Conservation (phyloP, 2,888 invertebrate genomes). For the Callimorpha dominula region DNA sequence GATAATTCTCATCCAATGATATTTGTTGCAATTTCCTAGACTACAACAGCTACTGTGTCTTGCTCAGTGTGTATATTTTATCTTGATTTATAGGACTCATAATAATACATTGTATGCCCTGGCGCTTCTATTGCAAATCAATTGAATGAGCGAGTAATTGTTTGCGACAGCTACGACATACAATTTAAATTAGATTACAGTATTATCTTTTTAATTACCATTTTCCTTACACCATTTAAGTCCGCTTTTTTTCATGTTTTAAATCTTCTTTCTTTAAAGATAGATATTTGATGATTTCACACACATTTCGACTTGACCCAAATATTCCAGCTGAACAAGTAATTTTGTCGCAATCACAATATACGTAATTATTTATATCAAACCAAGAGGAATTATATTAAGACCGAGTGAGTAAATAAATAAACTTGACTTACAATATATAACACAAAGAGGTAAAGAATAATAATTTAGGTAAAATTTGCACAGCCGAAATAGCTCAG, state of each 20-base stretch:
- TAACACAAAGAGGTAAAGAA: rapidly evolving
- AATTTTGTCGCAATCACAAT: too few species aligned
- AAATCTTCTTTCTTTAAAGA: background rate
- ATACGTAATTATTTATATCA: too few species aligned
- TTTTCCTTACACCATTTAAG: background rate
- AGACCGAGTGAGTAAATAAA: too few species aligned
- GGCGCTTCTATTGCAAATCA: background rate
- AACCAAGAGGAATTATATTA: too few species aligned
- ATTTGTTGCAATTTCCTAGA: too few species aligned
- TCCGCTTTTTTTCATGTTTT: background rate
- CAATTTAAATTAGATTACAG: background rate
- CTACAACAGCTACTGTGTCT: too few species aligned
- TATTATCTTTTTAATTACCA: background rate
- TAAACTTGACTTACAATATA: too few species aligned
- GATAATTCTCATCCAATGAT: too few species aligned
- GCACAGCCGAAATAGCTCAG: slow-evolving; percentile 77
- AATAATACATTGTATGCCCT: background rate
- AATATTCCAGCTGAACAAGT: too few species aligned
- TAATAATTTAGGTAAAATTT: rapidly evolving
- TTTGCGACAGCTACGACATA: background rate
- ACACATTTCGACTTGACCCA: too few species aligned
- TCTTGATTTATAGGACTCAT: background rate
- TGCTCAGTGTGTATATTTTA: too few species aligned
- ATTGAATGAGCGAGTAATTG: background rate
- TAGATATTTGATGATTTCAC: too few species aligned